Evolutionary conservation across 2,888 invertebrate genomes (phyloP), one percentile per base, ranked within the genome.

Genomic region (Troides oblongomaculatus): DNA sequence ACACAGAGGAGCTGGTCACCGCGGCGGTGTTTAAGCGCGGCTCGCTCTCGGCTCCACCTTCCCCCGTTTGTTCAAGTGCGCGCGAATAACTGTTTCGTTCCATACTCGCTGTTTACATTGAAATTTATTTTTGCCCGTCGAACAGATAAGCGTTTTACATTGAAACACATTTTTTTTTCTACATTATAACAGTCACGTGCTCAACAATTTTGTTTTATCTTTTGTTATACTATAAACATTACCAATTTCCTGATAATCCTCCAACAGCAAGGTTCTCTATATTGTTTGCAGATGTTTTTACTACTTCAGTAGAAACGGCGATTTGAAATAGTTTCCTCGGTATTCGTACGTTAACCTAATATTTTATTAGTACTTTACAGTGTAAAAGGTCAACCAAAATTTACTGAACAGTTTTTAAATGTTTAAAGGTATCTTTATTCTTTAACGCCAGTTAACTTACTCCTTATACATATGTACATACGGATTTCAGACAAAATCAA

Each of bases 21-120:
- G 74, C 71, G 72, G 72, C 63, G 60, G 70, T 80, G 77, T 84
- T 81, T 80, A 71, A 75, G 82, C 18, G n/a, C n/a, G 53, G 85
- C 72, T 72, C 85, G 85, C 70, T 77, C 74, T 69, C 68, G 66
- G 72, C 67, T 71, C 62, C 64, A 59, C 65, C 65, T 67, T 76
- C 78, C 77, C 18, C 72, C 80, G 77, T 72, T 74, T 70, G 17
- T 50, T 50, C 14, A 18, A 69, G n/a, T 65, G 63, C 74, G 68
- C 71, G 76, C 76, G 72, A 78, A 80, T 77, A 76, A 76, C 75
- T 69, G 72, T 77, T 76, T 76, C 75, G 18, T 36, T 64, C 62
- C 23, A 58, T 58, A 58, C 57, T 5, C 6, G 10, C 23, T 23
- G 57, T 58, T 58, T 58, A 58, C 23, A 58, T 58, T 23, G 6